Conservation (phyloP, 2,797 vertebrate genomes). For the Phrynocephalus vlangalii region DNA sequence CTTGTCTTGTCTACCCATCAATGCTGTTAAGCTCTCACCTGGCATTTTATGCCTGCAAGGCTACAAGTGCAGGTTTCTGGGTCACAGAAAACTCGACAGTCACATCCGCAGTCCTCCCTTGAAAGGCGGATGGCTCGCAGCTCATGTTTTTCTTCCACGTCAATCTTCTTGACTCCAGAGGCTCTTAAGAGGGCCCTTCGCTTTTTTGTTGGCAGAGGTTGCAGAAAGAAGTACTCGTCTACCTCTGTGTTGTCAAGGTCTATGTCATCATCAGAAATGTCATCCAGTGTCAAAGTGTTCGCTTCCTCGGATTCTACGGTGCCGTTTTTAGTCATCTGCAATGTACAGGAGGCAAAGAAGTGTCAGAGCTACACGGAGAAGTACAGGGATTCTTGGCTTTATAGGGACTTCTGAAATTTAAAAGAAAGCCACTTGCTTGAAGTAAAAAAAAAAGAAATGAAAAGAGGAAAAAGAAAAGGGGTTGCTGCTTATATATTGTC, state of each 20-base stretch:
- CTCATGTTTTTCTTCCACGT: conserved; percentile 97
- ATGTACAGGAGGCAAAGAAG: conserved; percentile 47
- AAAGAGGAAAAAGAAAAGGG: no score
- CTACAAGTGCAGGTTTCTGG: conserved; percentile 98
- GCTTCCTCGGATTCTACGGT: conserved; percentile 96
- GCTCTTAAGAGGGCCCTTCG: conserved; percentile 91
- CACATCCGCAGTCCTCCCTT: conserved; percentile 97
- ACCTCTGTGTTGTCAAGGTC: conserved; percentile 99
- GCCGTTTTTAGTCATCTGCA: conserved; percentile 96
- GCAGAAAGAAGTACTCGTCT: conserved; percentile 99
- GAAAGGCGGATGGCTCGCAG: conserved; percentile 94
- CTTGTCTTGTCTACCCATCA: no score
- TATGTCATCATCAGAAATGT: conserved; percentile 98
- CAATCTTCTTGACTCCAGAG: conserved; percentile 97
- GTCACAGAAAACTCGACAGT: conserved; percentile 96
- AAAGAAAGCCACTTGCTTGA: background rate
- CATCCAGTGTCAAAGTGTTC: conserved; percentile 91
- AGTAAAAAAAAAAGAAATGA: no score
- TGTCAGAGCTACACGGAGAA: conserved; percentile 2
- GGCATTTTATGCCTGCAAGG: conserved; percentile 97
- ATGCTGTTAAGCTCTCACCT: conserved; percentile 80
- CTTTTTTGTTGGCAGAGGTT: conserved; percentile 97
- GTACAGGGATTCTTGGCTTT: background rate
- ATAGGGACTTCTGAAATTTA: background rate
- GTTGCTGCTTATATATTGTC: no score